Conservation (phyloP, 2,888 invertebrate genomes). For the Dinocampus coccinellae region DNA sequence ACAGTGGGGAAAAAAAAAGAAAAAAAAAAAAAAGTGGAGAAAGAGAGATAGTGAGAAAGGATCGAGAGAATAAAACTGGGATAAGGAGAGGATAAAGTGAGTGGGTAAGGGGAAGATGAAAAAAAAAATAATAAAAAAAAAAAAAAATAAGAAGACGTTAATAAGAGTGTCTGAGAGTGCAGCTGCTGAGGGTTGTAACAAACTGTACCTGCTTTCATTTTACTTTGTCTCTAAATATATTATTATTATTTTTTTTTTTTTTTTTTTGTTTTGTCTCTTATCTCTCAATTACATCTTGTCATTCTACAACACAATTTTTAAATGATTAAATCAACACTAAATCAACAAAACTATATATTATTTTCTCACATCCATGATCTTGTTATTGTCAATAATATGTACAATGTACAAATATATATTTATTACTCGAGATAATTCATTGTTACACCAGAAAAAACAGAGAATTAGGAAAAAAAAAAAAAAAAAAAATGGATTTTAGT, state of each 20-base stretch:
- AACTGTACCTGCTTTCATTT: background rate
- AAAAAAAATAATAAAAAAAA: too few relatives aligned
- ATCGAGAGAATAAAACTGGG: background rate
- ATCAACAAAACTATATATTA: background rate
- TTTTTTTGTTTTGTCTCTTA: background rate
- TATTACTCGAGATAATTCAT: too few relatives aligned
- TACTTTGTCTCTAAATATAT: background rate
- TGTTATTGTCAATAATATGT: background rate
- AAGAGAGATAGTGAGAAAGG: background rate
- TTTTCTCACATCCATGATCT: background rate
- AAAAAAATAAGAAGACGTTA: background rate
- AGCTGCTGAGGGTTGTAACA: background rate
- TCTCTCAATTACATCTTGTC: background rate
- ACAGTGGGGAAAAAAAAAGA: too few relatives aligned
- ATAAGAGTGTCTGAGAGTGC: background rate
- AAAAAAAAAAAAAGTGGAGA: conserved; percentile 12
- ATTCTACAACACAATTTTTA: background rate
- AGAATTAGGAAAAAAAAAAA: too few relatives aligned
- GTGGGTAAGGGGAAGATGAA: too few relatives aligned
- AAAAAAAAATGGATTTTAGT: too few relatives aligned
- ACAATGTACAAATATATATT: too few relatives aligned
- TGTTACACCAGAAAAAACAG: too few relatives aligned
- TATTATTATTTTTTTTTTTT: background rate
- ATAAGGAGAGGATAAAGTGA: background rate
- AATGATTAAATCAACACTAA: background rate